These are phyloP conservation scores for Cygnus olor DNA, from an alignment of 2,797 vertebrate species.

Conservation along the genomic window DNA sequence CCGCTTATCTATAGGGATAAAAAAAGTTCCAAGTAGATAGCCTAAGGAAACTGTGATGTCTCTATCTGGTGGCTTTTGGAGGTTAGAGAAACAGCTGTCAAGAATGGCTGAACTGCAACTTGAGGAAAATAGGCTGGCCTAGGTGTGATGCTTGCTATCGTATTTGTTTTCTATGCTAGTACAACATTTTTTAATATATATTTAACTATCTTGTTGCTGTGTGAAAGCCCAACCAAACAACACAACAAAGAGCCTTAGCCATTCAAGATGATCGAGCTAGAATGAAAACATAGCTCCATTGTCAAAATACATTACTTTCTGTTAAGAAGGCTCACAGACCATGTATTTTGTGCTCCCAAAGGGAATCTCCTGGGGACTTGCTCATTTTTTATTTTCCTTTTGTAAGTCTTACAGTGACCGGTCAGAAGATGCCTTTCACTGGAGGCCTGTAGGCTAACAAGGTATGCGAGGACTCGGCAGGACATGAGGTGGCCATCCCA, in stretches of 20 bases:
- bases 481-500: neutral
- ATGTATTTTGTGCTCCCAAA: rapidly evolving
- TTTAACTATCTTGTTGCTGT: rapidly evolving
- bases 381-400: rapidly evolving
- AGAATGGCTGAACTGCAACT: rapidly evolving
- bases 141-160: rapidly evolving
- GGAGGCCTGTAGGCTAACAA: neutral
- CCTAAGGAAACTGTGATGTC: rapidly evolving
- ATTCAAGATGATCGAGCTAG: rapidly evolving
- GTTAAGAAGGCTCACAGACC: rapidly evolving
- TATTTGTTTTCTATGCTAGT: rapidly evolving
- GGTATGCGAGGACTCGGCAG: too few relatives aligned
- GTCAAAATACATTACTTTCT: rapidly evolving
- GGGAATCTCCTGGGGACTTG: neutral
- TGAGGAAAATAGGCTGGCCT: neutral
- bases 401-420: neutral
- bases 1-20: rapidly evolving
- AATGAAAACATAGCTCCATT: rapidly evolving
- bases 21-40: neutral
- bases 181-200: neutral
- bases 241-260: neutral
- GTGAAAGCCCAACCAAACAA: neutral
- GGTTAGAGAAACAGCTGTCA: too few relatives aligned
- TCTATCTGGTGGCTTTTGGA: rapidly evolving
- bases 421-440: neutral